Evolutionary conservation across 2,888 invertebrate genomes (phyloP), one percentile per base, ranked within the genome.

Genomic region (Dorcus parallelipipedus): DNA sequence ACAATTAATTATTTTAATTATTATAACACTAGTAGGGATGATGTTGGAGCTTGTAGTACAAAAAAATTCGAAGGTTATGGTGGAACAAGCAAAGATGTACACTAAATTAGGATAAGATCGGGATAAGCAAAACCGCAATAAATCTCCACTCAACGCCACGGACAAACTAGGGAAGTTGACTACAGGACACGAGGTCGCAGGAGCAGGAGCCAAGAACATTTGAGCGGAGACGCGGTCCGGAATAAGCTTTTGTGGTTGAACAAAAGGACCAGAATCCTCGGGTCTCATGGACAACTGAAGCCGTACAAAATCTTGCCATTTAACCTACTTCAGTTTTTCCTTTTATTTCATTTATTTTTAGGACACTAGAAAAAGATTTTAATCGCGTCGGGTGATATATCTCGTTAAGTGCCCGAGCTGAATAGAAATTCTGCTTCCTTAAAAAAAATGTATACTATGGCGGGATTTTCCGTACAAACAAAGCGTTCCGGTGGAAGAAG

Each of bases 121-220:
- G 65, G 62, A 67, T 68, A 69, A 66, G 64, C 66, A 65, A 69
- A 65, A 68, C 67, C 67, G 65, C 67, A 66, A 69, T 69, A 69
- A 69, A 69, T 69, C 65, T 65, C 56, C 52, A 60, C 58, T 61
- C 26, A 6, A 53, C 59, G 63, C 63, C 61, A 62, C 65, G 54
- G 64, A 65, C 65, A 64, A 63, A 64, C 63, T 62, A 60, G 63
- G 61, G 52, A 55, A 52, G 52, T 55, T 55, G 59, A 50, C 55
- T 59, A 52, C 59, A 49, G 54, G 52, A 45, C 59, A 42, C 43
- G 48, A 38, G 38, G 23, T 52, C 51, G 39, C 38, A 45, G 40
- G 51, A 47, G 51, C 56, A 38, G 56, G 45, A 56, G 51, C 47
- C 56, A 39, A 17, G 52, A 56, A 43, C 50, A 52, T 58, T 53